Base-by-base conservation (phyloP, 2,888 invertebrate species). In the Sinopyrophorus schimmeli region DNA sequence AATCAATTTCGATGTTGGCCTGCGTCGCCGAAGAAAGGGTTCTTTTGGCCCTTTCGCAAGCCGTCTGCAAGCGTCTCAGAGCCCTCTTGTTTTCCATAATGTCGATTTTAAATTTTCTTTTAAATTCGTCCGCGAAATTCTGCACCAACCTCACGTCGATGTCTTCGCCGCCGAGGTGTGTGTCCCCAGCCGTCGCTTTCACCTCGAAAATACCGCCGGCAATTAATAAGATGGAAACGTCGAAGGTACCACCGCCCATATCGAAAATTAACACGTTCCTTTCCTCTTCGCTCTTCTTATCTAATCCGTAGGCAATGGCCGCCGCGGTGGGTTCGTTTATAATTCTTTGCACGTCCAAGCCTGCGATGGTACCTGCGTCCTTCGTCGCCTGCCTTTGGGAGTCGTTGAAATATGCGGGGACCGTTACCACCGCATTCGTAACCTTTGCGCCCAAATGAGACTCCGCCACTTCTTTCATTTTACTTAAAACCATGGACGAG, bases 321-420 rank as follows among this genome's bases (percentile, higher is more conserved):
- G 81, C 82, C n/a, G 80, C 80, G 7, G 83, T 84, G 5, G 84
- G 84, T 65, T 85, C 84, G 66, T 83, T 83, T 60, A 82, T 80
- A 55, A 84, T 83, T 57, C 83, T 73, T 31, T 80, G 71, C 3
- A 84, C 82, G 62, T 83, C 82, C 28, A 84, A 67, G 17, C 83
- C 83, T 5, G 83, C 78, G 49, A 78, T 67, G 67, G 79, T 75
- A 3, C 83, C 83, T 31, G 84, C 82, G 66, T 84, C 84, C 65
- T 83, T 84, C 7, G 83, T 84, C 0, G 84, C 84, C 65, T 84
- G 83, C 40, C 84, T 72, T 64, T 85, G 84, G 1, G 79, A 77
- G 64, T 83, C 82, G 67, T 82, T 83, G 71, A 83, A 83, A 63
- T 83, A 83, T 9, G 82, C 82, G 3, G 80, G 80, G 3, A 80